These are phyloP conservation scores for Agonopterix heracliana DNA, from an alignment of 2,888 invertebrate genomes.

Conservation along the genomic window DNA sequence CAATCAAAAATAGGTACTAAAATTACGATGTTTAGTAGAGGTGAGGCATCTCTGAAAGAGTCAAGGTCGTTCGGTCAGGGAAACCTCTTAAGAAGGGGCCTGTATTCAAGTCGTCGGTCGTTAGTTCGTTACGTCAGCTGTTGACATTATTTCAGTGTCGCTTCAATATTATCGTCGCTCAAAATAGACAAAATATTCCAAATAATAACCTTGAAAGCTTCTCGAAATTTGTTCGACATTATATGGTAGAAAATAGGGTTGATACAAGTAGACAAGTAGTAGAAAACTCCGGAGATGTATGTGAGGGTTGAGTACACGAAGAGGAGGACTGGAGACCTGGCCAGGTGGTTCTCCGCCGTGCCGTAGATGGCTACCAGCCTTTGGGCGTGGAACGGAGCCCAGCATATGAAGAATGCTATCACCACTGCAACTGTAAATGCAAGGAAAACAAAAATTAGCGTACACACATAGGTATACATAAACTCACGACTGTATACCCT, in stretches of 20 bases:
- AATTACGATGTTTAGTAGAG: too few relatives aligned
- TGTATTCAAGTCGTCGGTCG: too few relatives aligned
- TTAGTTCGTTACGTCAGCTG: too few relatives aligned
- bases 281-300: slow-evolving; percentile 91
- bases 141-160: too few relatives aligned
- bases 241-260: slow-evolving; percentile 96
- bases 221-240: slow-evolving; percentile 95
- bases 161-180: too few relatives aligned
- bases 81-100: too few relatives aligned
- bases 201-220: slow-evolving; percentile 88
- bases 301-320: slow-evolving; percentile 82
- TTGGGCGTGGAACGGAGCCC: slow-evolving; percentile 96
- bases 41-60: too few relatives aligned
- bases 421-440: slow-evolving; percentile 86
- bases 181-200: too few relatives aligned
- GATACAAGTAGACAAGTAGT: slow-evolving; percentile 94
- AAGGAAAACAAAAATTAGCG: neutral
- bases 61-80: too few relatives aligned
- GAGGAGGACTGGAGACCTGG: slow-evolving; percentile 60
- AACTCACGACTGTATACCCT: too few relatives aligned
- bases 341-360: slow-evolving; percentile 56
- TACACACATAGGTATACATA: too few relatives aligned
- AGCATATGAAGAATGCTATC: slow-evolving; percentile 92
- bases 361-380: slow-evolving; percentile 88
- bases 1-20: too few relatives aligned